Evolutionary conservation across 2,888 invertebrate species (phyloP), one percentile per base, ranked within the genome.

Genomic region (Parnassius mnemosyne): DNA sequence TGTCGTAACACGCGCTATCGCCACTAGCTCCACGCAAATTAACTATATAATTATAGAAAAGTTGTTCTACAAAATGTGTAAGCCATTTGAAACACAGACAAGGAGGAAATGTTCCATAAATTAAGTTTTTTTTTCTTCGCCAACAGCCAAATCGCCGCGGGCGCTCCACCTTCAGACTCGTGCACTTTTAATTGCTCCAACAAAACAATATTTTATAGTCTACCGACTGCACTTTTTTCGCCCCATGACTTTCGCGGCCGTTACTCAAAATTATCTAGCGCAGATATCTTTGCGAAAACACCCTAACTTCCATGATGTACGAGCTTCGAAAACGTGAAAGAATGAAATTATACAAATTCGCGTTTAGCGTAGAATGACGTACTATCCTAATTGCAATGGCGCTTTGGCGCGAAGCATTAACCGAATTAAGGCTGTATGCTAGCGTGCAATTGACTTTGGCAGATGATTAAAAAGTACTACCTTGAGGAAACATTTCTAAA

Each of bases 241-340:
- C 77, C 71, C 75, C 76, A 72, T 75, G 73, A 73, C 80, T 70
- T 34, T 68, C 72, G 75, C 71, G 66, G 81, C 82, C 82, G 86
- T 90, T 87, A 88, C 78, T 90, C 89, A 89, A 88, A 89, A 87
- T 89, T 83, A 90, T 91, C 90, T 89, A 82, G 74, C 79, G 78
- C 79, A 81, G 84, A 87, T 89, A 89, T 89, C 90, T 82, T 68
- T 66, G 73, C 72, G 70, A 79, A 77, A 79, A 73, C 79, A 71
- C 69, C 71, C 74, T 75, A 60, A 71, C 69, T 72, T 67, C 68
- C 79, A 77, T 87, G 87, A 88, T 87, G 80, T 82, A 89, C 84
- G 77, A 77, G 74, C 71, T 71, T 73, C 76, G 78, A 77, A 76
- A 83, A 80, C 80, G 78, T 77, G 74, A 83, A 86, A 81, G 79